These are phyloP conservation scores for Itoplectis maculator DNA, from an alignment of 2,888 invertebrate genomes.

Conservation along the genomic window DNA sequence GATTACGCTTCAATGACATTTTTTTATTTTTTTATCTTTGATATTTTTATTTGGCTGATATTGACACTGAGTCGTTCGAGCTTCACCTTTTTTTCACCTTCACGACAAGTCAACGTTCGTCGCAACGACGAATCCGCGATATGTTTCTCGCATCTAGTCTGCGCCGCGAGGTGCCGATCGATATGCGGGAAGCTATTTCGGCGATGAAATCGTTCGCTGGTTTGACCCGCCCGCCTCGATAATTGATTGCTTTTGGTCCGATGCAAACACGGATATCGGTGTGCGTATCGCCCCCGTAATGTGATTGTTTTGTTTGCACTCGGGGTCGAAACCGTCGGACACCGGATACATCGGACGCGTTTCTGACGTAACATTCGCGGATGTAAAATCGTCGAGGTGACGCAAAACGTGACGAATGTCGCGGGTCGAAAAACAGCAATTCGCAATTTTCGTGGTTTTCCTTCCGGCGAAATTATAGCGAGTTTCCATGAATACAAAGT, in stretches of 20 bases:
- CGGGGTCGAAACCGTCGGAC: no score
- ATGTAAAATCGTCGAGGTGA: not conserved
- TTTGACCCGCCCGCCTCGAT: not conserved
- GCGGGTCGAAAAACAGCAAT: slow-evolving; percentile 2
- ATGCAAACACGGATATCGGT: not conserved
- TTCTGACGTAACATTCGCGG: not conserved
- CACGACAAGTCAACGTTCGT: no score
- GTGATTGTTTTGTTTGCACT: not conserved
- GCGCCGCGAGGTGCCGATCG: not conserved
- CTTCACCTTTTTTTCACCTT: no score
- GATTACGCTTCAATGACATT: no score
- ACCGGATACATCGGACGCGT: no score
- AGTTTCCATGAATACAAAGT: slow-evolving; percentile 52
- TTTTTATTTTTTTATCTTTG: no score
- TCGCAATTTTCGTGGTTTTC: not conserved
- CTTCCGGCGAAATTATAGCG: slow-evolving; percentile 14
- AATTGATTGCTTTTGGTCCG: not conserved
- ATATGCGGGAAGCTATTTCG: not conserved
- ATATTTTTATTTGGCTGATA: no score
- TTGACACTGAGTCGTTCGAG: no score
- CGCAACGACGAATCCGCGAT: not conserved
- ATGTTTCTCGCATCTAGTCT: not conserved
- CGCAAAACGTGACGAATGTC: no score
- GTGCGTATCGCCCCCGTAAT: not conserved
- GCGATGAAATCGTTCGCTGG: not conserved